phyloP scores from a whole-genome alignment of 2,113 vertebrate genomes.

The Argyrosomus japonicus region DNA sequence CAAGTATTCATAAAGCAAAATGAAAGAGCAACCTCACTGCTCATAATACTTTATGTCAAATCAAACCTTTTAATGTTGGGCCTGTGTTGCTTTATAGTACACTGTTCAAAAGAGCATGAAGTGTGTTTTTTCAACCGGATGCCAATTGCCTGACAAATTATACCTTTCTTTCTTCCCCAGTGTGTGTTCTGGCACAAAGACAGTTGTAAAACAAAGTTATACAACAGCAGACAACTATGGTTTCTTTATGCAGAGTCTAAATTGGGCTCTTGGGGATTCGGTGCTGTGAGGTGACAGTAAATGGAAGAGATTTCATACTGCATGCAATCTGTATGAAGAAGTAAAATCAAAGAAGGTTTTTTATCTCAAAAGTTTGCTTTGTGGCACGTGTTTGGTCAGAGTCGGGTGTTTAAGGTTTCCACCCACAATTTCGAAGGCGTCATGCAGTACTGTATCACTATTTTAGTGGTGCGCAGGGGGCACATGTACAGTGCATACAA shows the following conservation, averaged over 20 bases:
- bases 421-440: conserved; percentile 4
- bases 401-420: conserved; percentile 57
- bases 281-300: conserved; percentile 22
- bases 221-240: conserved; percentile 35
- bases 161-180: conserved; percentile 33
- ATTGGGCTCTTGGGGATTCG: conserved; percentile 27
- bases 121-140: conserved; percentile 44
- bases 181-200: conserved; percentile 46
- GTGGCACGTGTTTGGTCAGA: conserved; percentile 9
- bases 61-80: conserved; percentile 24
- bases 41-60: conserved; percentile 18
- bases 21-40: conserved; percentile 6
- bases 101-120: not conserved
- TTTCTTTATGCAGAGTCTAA: conserved; percentile 42
- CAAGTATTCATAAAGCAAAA: conserved; percentile 2
- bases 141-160: conserved; percentile 59
- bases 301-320: conserved; percentile 7
- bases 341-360: conserved; percentile 41
- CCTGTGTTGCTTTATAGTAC: conserved; percentile 39
- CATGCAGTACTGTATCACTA: not conserved
- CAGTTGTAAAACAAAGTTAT: conserved; percentile 33
- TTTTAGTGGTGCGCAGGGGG: not conserved
- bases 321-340: conserved; percentile 15
- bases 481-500: not conserved
- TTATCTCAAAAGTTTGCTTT: conserved; percentile 40